A percentile compares a stretch with the other conserved stretches of the same genome.
These are phyloP conservation scores for Falco peregrinus DNA, from an alignment of 2,797 vertebrate species.

Conservation along the genomic window DNA sequence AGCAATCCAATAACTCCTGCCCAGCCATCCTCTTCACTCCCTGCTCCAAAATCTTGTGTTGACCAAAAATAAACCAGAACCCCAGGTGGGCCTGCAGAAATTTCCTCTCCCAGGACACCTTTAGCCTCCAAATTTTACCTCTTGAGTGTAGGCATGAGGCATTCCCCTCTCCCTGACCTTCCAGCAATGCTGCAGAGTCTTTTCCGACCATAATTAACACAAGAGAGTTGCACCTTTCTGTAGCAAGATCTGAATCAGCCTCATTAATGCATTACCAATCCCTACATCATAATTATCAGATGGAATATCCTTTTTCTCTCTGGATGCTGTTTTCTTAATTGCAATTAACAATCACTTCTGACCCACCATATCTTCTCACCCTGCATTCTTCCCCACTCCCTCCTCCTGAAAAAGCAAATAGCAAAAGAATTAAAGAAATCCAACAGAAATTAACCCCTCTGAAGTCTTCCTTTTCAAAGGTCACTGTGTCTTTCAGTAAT, in stretches of 20 bases:
- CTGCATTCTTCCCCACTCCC: background rate
- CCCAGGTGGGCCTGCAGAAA: background rate
- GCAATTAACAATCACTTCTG: slow-evolving; percentile 74
- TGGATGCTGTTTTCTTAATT: slow-evolving; percentile 62
- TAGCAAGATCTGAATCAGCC: slow-evolving; percentile 59
- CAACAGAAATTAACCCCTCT: slow-evolving; percentile 55
- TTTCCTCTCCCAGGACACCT: background rate
- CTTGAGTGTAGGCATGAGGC: background rate
- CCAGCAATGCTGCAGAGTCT: background rate
- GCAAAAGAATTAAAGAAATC: slow-evolving; percentile 61
- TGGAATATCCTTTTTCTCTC: slow-evolving; percentile 61
- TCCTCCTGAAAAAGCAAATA: slow-evolving; percentile 45
- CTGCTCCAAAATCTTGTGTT: background rate
- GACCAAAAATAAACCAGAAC: background rate
- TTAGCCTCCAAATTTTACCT: background rate
- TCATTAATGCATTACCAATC: slow-evolving; percentile 62
- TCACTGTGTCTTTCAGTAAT: slow-evolving; percentile 70
- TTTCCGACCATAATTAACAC: slow-evolving; percentile 32
- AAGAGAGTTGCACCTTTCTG: slow-evolving; percentile 33
- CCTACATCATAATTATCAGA: slow-evolving; percentile 69
- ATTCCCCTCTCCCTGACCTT: slow-evolving; percentile 30
- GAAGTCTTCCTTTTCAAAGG: slow-evolving; percentile 69
- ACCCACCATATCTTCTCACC: slow-evolving; percentile 54
- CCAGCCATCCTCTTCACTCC: background rate
- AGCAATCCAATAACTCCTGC: background rate